These are phyloP conservation scores for Xiphias gladius DNA, from an alignment of 2,113 vertebrate species.

Conservation along the genomic window DNA sequence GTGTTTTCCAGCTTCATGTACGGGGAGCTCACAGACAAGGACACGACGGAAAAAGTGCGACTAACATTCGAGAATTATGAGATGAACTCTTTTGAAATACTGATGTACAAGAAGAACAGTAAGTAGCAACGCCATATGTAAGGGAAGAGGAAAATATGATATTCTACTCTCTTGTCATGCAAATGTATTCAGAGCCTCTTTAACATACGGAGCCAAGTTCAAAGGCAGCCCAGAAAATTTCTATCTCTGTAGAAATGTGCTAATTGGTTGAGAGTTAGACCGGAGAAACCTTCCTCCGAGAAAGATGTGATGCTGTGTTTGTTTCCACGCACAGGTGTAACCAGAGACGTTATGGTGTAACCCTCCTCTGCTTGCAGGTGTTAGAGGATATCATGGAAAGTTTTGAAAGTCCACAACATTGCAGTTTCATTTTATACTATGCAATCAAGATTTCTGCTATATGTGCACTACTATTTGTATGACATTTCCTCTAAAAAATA, in stretches of 20 bases:
- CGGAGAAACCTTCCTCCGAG: constrained; percentile 39
- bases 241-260: constrained; percentile 58
- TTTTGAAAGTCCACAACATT: constrained; percentile 35
- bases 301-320: constrained; percentile 36
- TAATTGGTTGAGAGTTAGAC: constrained; percentile 66
- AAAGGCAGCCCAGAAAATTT: constrained; percentile 69
- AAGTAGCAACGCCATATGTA: constrained; percentile 79
- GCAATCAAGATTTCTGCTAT: neutral
- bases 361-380: constrained; percentile 26
- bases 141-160: constrained; percentile 5
- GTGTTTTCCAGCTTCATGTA: constrained; percentile 95
- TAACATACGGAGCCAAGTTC: constrained; percentile 62
- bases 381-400: constrained; percentile 15
- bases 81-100: constrained; percentile 99
- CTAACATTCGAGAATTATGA: constrained; percentile 99
- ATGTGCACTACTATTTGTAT: neutral
- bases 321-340: constrained; percentile 50
- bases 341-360: constrained; percentile 5
- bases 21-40: constrained; percentile 98
- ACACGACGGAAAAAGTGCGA: constrained; percentile 96
- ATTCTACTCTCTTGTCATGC: constrained; percentile 67
- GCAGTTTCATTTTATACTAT: neutral
- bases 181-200: constrained; percentile 70
- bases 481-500: constrained; percentile 18
- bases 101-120: constrained; percentile 99